Percentiles rank a stretch among this genome's conserved stretches.
These are phyloP conservation scores for Centropus bengalensis DNA, from an alignment of 2,113 vertebrate genomes.

Conservation along the genomic window DNA sequence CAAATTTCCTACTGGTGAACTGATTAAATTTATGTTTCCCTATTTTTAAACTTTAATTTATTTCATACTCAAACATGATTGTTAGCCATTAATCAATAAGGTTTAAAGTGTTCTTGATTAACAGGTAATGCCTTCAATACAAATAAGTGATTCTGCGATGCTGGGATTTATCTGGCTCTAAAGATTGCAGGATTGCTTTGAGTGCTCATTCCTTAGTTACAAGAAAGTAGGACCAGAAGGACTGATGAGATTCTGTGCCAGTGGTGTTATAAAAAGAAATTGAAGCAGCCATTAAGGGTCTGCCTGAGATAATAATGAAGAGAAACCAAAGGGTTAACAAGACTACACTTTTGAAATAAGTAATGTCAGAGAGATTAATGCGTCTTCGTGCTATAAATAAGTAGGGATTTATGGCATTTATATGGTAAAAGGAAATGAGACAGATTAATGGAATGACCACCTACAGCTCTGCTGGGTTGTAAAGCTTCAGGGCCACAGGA, in stretches of 20 bases:
- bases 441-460: neutral
- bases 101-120: conserved; percentile 24
- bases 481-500: neutral
- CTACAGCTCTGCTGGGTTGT: neutral
- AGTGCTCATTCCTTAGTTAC: conserved; percentile 17
- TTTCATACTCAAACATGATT: conserved; percentile 37
- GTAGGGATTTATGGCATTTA: neutral
- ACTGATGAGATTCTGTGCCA: neutral
- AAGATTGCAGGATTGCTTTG: neutral
- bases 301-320: neutral
- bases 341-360: neutral
- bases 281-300: neutral
- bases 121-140: neutral
- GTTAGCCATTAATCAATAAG: conserved; percentile 34
- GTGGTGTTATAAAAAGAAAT: neutral
- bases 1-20: conserved; percentile 5
- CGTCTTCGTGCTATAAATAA: neutral
- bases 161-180: conserved; percentile 8
- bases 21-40: conserved; percentile 35
- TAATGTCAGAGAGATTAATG: neutral
- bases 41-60: conserved; percentile 49
- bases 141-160: conserved; percentile 6
- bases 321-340: conserved; percentile 18
- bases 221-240: neutral
- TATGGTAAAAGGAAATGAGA: neutral